Percentiles rank a stretch among this genome's conserved stretches.
Evolutionary conservation across 2,888 invertebrate species (phyloP).

Genomic region (Barypeithes pellucidus): DNA sequence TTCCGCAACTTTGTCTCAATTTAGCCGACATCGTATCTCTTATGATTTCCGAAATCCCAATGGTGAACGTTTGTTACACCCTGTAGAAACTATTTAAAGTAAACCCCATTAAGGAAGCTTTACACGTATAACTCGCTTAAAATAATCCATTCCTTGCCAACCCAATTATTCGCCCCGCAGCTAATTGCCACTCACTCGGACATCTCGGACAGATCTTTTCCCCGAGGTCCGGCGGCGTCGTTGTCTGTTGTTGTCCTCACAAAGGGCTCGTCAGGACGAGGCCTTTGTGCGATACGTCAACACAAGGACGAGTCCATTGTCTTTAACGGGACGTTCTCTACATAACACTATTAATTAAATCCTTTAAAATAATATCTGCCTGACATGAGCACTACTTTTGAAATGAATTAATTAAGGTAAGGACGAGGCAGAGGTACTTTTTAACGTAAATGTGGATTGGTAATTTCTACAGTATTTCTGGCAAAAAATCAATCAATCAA

Average conservation of each 20-base stretch:
- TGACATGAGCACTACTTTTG: constrained; percentile 60
- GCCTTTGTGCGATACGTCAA: constrained; percentile 62
- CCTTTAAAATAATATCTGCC: constrained; percentile 60
- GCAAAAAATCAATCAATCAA: too few species aligned
- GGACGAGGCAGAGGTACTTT: too few species aligned
- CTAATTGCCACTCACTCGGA: constrained; percentile 54
- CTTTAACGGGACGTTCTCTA: constrained; percentile 53
- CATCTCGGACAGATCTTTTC: constrained; percentile 54
- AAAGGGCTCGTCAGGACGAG: constrained; percentile 60
- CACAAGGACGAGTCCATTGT: constrained; percentile 57
- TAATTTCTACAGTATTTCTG: too few species aligned
- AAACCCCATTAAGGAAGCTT: constrained; percentile 10
- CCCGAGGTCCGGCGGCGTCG: constrained; percentile 49
- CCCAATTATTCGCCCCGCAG: constrained; percentile 41
- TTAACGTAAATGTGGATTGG: too few species aligned
- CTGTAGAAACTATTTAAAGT: too few species aligned
- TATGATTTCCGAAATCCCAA: too few species aligned
- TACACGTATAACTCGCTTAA: constrained; percentile 17
- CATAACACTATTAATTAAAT: constrained; percentile 63
- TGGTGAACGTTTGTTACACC: too few species aligned
- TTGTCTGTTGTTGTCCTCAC: constrained; percentile 57
- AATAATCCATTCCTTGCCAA: constrained; percentile 29
- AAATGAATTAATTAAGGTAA: constrained; percentile 42
- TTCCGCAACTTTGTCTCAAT: too few species aligned
- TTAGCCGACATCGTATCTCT: too few species aligned